Percentiles rank a stretch among this genome's conserved stretches.
Conservation (phyloP, 2,888 invertebrate species). For the Brenthis ino region DNA sequence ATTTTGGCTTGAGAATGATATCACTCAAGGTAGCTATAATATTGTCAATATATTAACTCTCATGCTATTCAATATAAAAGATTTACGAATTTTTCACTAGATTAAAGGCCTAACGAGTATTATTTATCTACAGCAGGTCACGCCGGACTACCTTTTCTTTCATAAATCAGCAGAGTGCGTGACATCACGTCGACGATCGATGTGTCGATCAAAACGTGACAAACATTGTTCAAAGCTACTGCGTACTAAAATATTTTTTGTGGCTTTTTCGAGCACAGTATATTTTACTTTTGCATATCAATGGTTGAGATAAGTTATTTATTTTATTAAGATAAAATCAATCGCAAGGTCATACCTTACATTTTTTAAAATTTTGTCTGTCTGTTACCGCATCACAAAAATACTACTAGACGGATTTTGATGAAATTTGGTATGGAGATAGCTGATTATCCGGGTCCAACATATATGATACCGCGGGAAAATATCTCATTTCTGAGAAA, state of each 20-base stretch:
- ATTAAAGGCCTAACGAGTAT: conserved; percentile 64
- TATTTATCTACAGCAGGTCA: conserved; percentile 57
- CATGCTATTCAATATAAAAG: neutral
- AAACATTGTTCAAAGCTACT: conserved; percentile 52
- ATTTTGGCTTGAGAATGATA: no score
- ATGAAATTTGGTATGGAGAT: no score
- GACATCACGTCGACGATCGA: conserved; percentile 68
- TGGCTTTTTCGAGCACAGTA: conserved; percentile 19
- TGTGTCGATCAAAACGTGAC: conserved; percentile 68
- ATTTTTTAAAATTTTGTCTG: no score
- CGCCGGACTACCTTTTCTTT: conserved; percentile 58
- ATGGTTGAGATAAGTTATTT: conserved; percentile 14
- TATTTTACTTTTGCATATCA: conserved; percentile 13
- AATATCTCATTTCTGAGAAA: no score
- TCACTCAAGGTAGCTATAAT: neutral
- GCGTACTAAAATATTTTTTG: conserved; percentile 40
- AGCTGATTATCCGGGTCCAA: no score
- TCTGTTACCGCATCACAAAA: no score
- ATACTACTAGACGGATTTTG: no score
- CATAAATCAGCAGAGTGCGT: conserved; percentile 73
- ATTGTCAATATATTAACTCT: neutral
- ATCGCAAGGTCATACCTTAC: no score
- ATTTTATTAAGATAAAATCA: neutral
- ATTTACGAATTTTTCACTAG: conserved; percentile 40
- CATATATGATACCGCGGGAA: no score